Conservation (phyloP, 1,140 invertebrate genomes). For the Lepidotrigona ventralis region DNA sequence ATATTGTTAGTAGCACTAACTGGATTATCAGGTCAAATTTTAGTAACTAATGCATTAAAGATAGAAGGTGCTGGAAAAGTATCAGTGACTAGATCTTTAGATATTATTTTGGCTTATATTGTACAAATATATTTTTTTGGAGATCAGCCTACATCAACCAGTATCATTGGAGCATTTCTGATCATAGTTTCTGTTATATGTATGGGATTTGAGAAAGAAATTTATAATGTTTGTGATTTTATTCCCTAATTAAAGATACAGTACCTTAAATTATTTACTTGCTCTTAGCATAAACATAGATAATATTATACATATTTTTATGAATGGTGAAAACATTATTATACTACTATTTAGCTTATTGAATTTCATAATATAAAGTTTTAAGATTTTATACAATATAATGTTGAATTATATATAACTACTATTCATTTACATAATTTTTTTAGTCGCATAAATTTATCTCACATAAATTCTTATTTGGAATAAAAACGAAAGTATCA, state of each 20-base stretch:
- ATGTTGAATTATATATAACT: conserved; percentile 29
- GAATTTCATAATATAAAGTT: conserved; percentile 44
- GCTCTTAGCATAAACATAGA: conserved; percentile 47
- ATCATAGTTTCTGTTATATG: conserved; percentile 79
- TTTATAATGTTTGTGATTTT: conserved; percentile 76
- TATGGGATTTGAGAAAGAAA: conserved; percentile 80
- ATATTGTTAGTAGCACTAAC: conserved; percentile 72
- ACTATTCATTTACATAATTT: conserved; percentile 35
- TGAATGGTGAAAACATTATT: conserved; percentile 48
- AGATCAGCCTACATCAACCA: conserved; percentile 78
- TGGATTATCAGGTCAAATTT: conserved; percentile 78
- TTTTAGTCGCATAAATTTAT: conserved; percentile 21
- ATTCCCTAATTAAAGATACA: conserved; percentile 70
- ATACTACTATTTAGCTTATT: conserved; percentile 16
- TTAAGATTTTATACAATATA: conserved; percentile 36
- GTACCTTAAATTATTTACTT: conserved; percentile 56
- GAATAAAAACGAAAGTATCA: conserved; percentile 18
- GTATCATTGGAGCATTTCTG: conserved; percentile 76
- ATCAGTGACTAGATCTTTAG: conserved; percentile 80
- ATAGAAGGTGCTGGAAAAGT: conserved; percentile 81
- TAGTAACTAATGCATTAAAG: conserved; percentile 79
- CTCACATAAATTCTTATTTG: not conserved
- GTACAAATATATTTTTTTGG: conserved; percentile 80
- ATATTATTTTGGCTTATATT: conserved; percentile 80
- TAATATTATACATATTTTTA: conserved; percentile 52